Evolutionary conservation across 2,888 invertebrate species (phyloP).

Genomic region (Autographa gamma): DNA sequence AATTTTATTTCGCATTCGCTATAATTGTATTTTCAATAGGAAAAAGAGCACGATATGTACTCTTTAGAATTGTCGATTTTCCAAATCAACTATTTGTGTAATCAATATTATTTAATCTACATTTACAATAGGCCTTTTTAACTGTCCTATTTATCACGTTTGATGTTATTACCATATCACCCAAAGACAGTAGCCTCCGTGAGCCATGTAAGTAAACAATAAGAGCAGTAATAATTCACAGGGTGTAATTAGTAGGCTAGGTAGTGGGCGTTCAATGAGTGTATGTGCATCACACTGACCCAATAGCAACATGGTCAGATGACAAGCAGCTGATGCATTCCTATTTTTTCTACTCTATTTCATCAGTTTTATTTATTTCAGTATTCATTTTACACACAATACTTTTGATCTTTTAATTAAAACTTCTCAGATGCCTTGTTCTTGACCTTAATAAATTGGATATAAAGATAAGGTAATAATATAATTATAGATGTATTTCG

Average conservation of each 20-base stretch:
- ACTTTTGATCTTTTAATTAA: constrained; percentile 41
- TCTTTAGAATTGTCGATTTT: no score
- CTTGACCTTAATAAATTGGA: constrained; percentile 42
- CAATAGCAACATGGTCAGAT: constrained; percentile 16
- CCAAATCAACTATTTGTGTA: no score
- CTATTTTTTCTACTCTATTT: constrained; percentile 27
- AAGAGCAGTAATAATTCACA: not conserved
- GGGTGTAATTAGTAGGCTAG: constrained; percentile 1
- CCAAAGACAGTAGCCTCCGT: not conserved
- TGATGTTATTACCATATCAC: no score
- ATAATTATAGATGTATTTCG: constrained; percentile 32
- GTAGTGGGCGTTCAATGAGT: not conserved
- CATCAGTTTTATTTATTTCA: constrained; percentile 27
- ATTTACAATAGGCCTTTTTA: no score
- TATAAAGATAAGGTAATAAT: constrained; percentile 50
- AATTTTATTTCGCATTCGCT: no score
- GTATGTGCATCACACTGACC: constrained; percentile 15
- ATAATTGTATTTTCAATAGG: no score
- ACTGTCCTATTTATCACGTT: no score
- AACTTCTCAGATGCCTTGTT: constrained; percentile 39
- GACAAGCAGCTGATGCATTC: constrained; percentile 47
- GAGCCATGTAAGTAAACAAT: not conserved
- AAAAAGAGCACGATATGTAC: no score
- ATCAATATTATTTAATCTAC: no score
- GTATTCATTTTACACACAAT: constrained; percentile 36